A percentile compares a stretch with the other conserved stretches of the same genome.
These are phyloP conservation scores for Agrotis clavis DNA, from an alignment of 2,888 invertebrate species.

Conservation along the genomic window DNA sequence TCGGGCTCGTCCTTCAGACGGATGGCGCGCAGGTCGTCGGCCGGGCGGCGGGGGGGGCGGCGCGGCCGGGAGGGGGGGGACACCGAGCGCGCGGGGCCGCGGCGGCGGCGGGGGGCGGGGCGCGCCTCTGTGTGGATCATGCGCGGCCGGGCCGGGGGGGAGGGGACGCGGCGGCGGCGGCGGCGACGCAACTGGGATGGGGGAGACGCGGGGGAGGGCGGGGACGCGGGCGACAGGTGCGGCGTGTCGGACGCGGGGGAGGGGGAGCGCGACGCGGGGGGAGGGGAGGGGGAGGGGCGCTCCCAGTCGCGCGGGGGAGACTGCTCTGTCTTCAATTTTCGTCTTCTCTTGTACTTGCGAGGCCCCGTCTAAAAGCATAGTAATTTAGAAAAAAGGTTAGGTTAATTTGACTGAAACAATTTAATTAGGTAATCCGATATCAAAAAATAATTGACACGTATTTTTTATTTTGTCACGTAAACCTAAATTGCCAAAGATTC, in stretches of 20 bases:
- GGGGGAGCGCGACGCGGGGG: constrained; percentile 62
- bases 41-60: constrained; percentile 66
- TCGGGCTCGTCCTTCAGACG: constrained; percentile 71
- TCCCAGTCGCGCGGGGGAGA: constrained; percentile 72
- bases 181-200: constrained; percentile 44
- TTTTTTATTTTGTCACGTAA: too few species aligned
- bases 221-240: constrained; percentile 64
- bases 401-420: neutral
- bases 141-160: constrained; percentile 47
- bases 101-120: constrained; percentile 80
- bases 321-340: constrained; percentile 92
- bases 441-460: too few species aligned
- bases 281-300: constrained; percentile 60
- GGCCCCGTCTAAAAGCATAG: constrained; percentile 91
- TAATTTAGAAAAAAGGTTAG: neutral
- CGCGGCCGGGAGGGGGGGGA: constrained; percentile 87
- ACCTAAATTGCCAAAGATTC: too few species aligned
- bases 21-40: constrained; percentile 84
- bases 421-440: too few species aligned
- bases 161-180: constrained; percentile 62
- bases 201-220: constrained; percentile 44
- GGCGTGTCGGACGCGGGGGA: constrained; percentile 50
- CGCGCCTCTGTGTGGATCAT: constrained; percentile 39
- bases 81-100: constrained; percentile 82
- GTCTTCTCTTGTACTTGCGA: constrained; percentile 95